Conservation (phyloP, 2,888 invertebrate species). For the Falcaria lacertinaria region DNA sequence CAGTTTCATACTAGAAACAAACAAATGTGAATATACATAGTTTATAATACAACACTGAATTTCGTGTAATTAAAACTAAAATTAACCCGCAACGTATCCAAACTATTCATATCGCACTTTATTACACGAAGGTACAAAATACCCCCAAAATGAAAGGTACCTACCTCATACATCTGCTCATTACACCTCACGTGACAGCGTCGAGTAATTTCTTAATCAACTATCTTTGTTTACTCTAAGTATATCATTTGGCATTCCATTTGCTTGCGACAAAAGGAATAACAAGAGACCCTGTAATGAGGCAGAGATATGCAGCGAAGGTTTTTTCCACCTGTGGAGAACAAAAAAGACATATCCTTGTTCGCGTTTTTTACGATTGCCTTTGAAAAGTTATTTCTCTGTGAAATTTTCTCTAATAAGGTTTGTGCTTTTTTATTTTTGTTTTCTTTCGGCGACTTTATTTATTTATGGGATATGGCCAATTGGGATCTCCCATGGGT, state of each 20-base stretch:
- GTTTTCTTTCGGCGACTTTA: background rate
- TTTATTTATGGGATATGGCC: too few species aligned
- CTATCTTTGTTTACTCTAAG: conserved; percentile 62
- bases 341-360: background rate
- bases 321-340: background rate
- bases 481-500: too few species aligned
- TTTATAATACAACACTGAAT: too few species aligned
- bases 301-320: conserved; percentile 12
- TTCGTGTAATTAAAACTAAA: too few species aligned
- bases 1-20: too few species aligned
- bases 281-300: conserved; percentile 30
- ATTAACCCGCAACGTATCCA: background rate
- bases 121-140: conserved; percentile 30
- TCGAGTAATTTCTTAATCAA: conserved; percentile 64
- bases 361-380: background rate
- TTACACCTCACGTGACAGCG: conserved; percentile 33
- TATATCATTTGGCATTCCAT: conserved; percentile 59
- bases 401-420: background rate
- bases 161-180: conserved; percentile 16
- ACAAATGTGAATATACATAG: too few species aligned
- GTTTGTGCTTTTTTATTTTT: background rate
- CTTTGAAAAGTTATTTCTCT: background rate
- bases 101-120: conserved; percentile 13
- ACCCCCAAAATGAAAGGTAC: conserved; percentile 27
- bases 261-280: conserved; percentile 45